Conservation (phyloP, 2,888 invertebrate genomes). For the Acrocyrtus sp. region DNA sequence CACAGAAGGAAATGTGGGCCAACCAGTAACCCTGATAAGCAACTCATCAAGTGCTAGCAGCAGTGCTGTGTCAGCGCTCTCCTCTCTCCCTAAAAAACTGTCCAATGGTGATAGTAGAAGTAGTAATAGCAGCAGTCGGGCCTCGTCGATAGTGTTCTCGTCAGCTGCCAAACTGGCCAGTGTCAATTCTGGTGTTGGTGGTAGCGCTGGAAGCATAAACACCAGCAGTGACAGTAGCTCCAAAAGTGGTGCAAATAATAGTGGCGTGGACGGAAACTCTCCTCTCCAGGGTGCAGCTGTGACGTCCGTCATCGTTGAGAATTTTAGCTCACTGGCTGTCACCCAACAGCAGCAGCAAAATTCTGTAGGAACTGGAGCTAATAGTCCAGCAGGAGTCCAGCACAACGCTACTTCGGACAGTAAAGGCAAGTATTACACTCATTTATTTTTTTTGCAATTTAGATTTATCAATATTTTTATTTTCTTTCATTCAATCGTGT, state of each 20-base stretch:
- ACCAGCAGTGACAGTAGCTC: not conserved
- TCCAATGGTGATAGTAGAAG: constrained; percentile 19
- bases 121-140: constrained; percentile 12
- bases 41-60: constrained; percentile 17
- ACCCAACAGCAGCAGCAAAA: constrained; percentile 38
- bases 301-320: constrained; percentile 58
- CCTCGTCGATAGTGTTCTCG: not conserved
- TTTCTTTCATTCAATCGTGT: too few species aligned
- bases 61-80: constrained; percentile 1
- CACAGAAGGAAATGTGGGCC: constrained; percentile 51
- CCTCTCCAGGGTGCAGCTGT: too few species aligned
- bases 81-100: constrained; percentile 14
- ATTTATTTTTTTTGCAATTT: not conserved
- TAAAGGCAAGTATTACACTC: not conserved
- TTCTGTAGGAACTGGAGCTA: too few species aligned
- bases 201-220: constrained; percentile 3
- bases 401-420: too few species aligned
- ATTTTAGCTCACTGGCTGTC: constrained; percentile 57
- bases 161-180: not conserved
- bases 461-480: too few species aligned
- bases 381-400: too few species aligned
- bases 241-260: constrained; percentile 3
- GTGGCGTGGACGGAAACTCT: not conserved
- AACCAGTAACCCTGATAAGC: constrained; percentile 41
- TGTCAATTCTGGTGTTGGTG: constrained; percentile 2